Evolutionary conservation across 2,113 vertebrate species (phyloP).

Genomic region (Stomatorhinus ivindoensis): DNA sequence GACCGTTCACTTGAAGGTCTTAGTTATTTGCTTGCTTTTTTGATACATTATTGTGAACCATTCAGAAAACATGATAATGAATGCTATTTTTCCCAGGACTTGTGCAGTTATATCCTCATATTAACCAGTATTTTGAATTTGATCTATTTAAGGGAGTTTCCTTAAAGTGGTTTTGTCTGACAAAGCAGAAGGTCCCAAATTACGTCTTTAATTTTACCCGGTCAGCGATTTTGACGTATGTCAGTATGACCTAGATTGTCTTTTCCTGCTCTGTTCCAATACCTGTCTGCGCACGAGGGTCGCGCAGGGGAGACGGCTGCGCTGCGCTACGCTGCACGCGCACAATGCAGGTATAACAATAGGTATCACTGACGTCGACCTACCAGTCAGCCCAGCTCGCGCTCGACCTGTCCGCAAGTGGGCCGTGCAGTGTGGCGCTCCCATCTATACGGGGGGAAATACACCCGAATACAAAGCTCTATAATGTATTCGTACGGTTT

Average conservation of each 20-base stretch:
- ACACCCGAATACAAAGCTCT: not conserved
- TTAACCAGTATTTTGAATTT: not conserved
- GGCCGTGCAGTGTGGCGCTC: not conserved
- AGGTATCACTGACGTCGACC: conserved; percentile 52
- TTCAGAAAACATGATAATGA: not conserved
- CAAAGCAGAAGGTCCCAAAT: not conserved
- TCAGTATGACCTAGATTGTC: not conserved
- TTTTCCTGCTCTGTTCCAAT: conserved; percentile 37
- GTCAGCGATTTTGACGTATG: not conserved
- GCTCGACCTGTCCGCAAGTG: conserved; percentile 24
- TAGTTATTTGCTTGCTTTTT: not conserved
- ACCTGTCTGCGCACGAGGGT: conserved; percentile 34
- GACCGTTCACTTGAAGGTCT: not conserved
- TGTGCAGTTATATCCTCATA: not conserved
- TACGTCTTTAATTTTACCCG: not conserved
- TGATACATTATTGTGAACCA: not conserved
- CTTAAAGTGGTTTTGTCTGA: not conserved
- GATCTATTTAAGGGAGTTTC: not conserved
- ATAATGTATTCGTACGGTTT: not conserved
- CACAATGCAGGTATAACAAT: conserved; percentile 57
- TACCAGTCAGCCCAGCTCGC: conserved; percentile 38
- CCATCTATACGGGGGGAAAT: not conserved
- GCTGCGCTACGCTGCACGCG: conserved; percentile 56
- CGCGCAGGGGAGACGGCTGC: conserved; percentile 51
- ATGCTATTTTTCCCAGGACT: not conserved